Conservation (phyloP, 1,140 invertebrate genomes). For the Arctopsyche grandis region DNA sequence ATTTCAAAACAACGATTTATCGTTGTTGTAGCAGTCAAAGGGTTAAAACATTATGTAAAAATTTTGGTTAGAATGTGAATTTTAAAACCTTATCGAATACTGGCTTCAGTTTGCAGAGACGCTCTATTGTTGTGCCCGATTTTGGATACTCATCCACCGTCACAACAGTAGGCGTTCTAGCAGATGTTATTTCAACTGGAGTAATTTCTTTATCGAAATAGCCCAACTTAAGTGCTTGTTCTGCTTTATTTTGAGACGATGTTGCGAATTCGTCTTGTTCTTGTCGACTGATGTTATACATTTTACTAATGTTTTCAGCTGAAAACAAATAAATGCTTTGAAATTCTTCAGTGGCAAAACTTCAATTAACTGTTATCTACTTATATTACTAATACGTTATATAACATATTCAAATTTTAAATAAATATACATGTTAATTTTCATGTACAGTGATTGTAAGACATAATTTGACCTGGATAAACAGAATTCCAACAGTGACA, state of each 20-base stretch:
- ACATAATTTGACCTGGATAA: too few species aligned
- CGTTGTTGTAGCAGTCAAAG: too few species aligned
- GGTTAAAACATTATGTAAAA: too few species aligned
- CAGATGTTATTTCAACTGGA: constrained; percentile 67
- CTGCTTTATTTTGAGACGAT: constrained; percentile 77
- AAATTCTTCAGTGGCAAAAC: too few species aligned
- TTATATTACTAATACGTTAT: neutral
- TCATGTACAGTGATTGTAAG: too few species aligned
- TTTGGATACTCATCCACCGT: constrained; percentile 76
- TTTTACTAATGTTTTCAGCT: constrained; percentile 84
- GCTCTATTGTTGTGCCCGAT: constrained; percentile 69
- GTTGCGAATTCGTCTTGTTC: constrained; percentile 82
- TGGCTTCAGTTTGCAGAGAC: constrained; percentile 71
- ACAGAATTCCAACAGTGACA: too few species aligned
- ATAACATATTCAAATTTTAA: too few species aligned
- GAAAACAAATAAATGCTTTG: constrained; percentile 48
- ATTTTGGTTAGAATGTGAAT: too few species aligned
- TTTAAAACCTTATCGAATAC: constrained; percentile 70
- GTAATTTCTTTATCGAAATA: constrained; percentile 80
- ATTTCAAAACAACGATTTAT: too few species aligned
- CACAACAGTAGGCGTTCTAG: constrained; percentile 66
- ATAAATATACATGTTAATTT: too few species aligned
- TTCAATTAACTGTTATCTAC: neutral
- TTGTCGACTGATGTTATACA: constrained; percentile 74
- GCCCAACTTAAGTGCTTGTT: constrained; percentile 71